Conservation (phyloP, 2,888 invertebrate species). For the Bombylius discolor region DNA sequence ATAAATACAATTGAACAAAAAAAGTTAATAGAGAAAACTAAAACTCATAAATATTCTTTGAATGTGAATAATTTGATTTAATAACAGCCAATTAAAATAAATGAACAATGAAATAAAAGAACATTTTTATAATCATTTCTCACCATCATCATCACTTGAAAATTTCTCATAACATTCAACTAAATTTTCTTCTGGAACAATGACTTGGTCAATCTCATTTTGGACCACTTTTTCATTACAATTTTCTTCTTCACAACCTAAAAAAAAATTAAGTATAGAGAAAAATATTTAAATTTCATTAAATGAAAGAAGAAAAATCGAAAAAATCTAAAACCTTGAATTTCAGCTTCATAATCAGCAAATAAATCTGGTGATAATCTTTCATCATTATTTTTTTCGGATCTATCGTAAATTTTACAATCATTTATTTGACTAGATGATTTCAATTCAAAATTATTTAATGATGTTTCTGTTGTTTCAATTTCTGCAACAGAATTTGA, state of each 20-base stretch:
- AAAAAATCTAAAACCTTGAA: neutral
- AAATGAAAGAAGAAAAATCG: neutral
- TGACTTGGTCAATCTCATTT: neutral
- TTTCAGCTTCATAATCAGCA: conserved; percentile 28
- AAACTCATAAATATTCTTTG: too few species aligned
- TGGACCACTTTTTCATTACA: too few species aligned
- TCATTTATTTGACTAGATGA: neutral
- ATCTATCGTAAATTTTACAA: neutral
- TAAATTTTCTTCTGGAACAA: neutral
- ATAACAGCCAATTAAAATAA: too few species aligned
- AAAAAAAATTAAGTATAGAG: too few species aligned
- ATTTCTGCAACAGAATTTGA: neutral
- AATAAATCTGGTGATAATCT: conserved; percentile 32
- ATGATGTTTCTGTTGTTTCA: neutral
- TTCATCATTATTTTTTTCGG: neutral
- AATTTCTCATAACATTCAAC: conserved; percentile 21
- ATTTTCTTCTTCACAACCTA: neutral
- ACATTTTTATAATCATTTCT: neutral
- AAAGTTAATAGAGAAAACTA: too few species aligned
- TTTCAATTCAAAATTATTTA: neutral
- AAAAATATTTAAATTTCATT: neutral
- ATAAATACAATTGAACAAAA: too few species aligned
- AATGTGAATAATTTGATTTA: too few species aligned
- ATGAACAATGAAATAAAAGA: conserved; percentile 4
- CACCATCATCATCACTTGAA: conserved; percentile 31